Percentiles rank a stretch among this genome's conserved stretches.
phyloP scores from a whole-genome alignment of 2,113 vertebrate genomes.

The Saccopteryx leptura region DNA sequence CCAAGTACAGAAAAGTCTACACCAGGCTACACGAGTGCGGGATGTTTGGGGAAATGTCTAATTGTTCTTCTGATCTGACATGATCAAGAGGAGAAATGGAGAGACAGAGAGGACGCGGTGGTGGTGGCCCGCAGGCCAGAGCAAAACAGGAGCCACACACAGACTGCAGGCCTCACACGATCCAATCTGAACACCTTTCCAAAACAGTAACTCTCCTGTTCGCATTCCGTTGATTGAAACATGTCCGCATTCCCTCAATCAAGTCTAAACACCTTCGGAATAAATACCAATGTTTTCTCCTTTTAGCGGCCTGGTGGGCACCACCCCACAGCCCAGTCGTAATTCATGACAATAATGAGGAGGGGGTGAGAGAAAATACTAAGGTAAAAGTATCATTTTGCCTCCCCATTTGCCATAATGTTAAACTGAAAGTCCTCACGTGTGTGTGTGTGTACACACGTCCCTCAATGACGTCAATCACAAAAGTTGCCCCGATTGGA shows the following conservation, averaged over 20 bases:
- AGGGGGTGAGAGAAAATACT: neutral
- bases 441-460: neutral
- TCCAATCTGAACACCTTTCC: neutral
- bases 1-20: neutral
- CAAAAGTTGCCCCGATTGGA: neutral
- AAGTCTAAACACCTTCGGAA: neutral
- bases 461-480: neutral
- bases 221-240: neutral
- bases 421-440: neutral
- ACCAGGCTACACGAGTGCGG: neutral
- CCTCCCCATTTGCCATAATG: neutral
- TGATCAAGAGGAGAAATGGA: neutral
- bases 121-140: neutral
- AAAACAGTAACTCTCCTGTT: neutral
- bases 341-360: neutral
- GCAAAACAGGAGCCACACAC: neutral
- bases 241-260: neutral
- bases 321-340: neutral
- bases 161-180: neutral
- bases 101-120: neutral
- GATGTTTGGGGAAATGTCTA: neutral
- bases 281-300: neutral
- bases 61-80: neutral
- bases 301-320: neutral
- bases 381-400: neutral